A percentile compares a stretch with the other conserved stretches of the same genome.
Evolutionary conservation across 2,797 vertebrate species (phyloP).

Genomic region (Gouania willdenowi): DNA sequence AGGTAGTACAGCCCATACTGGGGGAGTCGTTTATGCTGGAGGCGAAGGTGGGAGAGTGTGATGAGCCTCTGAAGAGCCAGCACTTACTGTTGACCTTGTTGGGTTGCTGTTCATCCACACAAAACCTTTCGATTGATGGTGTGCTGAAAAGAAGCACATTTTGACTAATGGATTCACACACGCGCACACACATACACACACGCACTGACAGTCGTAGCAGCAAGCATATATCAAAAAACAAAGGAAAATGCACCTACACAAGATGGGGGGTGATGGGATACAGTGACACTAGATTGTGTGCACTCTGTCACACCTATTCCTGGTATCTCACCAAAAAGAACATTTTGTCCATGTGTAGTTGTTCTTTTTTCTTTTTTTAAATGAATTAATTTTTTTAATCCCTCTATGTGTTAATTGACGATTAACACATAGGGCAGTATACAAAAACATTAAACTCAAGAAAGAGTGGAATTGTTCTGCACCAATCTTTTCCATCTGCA

Average conservation of each 20-base stretch:
- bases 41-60: slow-evolving; percentile 55
- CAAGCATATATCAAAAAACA: no score
- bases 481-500: no score
- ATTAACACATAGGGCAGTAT: no score
- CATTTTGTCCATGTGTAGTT: slow-evolving; percentile 20
- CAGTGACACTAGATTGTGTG: slow-evolving; percentile 24
- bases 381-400: no score
- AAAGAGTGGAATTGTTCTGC: no score
- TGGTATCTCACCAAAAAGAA: slow-evolving; percentile 48
- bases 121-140: slow-evolving; percentile 54
- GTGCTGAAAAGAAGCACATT: slow-evolving; percentile 32
- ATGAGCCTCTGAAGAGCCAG: slow-evolving; percentile 55
- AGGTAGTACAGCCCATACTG: slow-evolving; percentile 30
- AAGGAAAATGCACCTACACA: slow-evolving; percentile 44
- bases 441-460: no score
- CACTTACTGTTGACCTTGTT: slow-evolving; percentile 63
- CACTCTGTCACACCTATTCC: slow-evolving; percentile 29
- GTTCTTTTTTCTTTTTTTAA: neutral
- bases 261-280: slow-evolving; percentile 16
- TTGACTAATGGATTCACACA: slow-evolving; percentile 53
- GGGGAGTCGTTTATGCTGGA: slow-evolving; percentile 62
- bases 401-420: no score
- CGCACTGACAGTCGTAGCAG: slow-evolving; percentile 19
- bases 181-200: slow-evolving; percentile 4
- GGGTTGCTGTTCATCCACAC: slow-evolving; percentile 25